These are phyloP conservation scores for Enteromius treurensis DNA, from an alignment of 2,797 vertebrate genomes.

Conservation along the genomic window DNA sequence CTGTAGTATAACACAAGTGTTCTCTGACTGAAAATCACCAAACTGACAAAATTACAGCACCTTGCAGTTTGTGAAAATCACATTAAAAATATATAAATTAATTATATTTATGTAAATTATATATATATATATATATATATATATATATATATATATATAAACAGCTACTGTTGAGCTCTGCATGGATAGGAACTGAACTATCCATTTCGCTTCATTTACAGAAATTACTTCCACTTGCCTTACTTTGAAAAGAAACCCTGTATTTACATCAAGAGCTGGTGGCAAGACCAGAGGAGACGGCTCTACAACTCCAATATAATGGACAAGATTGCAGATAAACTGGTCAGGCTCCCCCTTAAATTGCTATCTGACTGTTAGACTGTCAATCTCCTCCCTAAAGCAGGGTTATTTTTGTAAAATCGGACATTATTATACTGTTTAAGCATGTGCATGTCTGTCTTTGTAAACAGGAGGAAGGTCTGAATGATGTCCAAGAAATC, in stretches of 20 bases:
- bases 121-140: too few relatives aligned
- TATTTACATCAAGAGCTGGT: constrained; percentile 95
- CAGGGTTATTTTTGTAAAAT: neutral
- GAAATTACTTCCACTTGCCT: constrained; percentile 95
- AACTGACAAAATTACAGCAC: too few relatives aligned
- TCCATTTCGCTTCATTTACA: constrained; percentile 62
- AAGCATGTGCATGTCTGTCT: constrained; percentile 30
- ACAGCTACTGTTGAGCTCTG: neutral
- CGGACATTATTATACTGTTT: neutral
- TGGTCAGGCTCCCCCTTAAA: constrained; percentile 79
- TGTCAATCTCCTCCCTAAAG: constrained; percentile 2
- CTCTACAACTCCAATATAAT: constrained; percentile 95
- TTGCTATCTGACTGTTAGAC: neutral
- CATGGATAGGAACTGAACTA: neutral
- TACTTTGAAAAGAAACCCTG: constrained; percentile 97
- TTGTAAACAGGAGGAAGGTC: constrained; percentile 88
- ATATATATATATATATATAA: too few relatives aligned
- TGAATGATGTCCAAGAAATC: constrained; percentile 96
- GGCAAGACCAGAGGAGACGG: constrained; percentile 94
- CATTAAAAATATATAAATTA: neutral
- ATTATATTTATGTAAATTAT: too few relatives aligned
- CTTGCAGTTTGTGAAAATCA: neutral
- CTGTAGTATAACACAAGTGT: neutral
- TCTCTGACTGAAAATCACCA: neutral
- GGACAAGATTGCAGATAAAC: constrained; percentile 93